Base-by-base conservation (phyloP, 2,888 invertebrate genomes). In the Lapara coniferarum region DNA sequence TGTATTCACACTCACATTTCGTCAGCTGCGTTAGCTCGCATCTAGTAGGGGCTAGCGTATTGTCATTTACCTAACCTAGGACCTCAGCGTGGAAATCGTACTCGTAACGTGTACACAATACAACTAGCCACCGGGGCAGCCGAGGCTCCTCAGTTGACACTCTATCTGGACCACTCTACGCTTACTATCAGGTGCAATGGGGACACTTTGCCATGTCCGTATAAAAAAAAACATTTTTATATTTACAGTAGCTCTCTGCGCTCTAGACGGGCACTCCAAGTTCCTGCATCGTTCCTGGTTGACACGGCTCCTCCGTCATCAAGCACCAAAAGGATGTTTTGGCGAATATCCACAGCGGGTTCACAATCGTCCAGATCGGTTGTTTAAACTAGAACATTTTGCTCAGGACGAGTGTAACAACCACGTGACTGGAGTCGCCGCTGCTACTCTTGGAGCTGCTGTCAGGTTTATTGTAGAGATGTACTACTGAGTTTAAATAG, bases 281-380 rank as follows among this genome's bases (percentile, higher is more conserved):
- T 87, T 89, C 70, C 66, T 87, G 0, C 80, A 76, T 6, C 77
- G 78, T 0, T 51, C 74, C 0, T 89, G 89, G 89, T 53, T 90
- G 14, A 55, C 66, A 10, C 70, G 72, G 12, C 68, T 84, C 0
- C 69, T 84, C 0, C 67, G 55, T 0, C 81, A 71, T 56, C 88
- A 89, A 75, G 81, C 81, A 1, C n/a, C 68, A 0, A 37, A 69
- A 10, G 90, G 90, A 3, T 90, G 89, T 68, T 88, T 86, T 70
- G 71, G 71, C 10, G 10, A 66, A 10, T 10, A 57, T 57, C 52
- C 10, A 49, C 10, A n/a, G 7, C 1, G 1, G 66, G 44, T 44
- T 16, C 59, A n/a, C 7, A 53, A 0, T 6, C 19, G 4, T 6
- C 19, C 0, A 37, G 2, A 16, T 30, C 10, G 46, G 6, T 10